Conservation (phyloP, 37 sponge, comb jelly and placozoan species). For the Aplysina aerophoba region DNA sequence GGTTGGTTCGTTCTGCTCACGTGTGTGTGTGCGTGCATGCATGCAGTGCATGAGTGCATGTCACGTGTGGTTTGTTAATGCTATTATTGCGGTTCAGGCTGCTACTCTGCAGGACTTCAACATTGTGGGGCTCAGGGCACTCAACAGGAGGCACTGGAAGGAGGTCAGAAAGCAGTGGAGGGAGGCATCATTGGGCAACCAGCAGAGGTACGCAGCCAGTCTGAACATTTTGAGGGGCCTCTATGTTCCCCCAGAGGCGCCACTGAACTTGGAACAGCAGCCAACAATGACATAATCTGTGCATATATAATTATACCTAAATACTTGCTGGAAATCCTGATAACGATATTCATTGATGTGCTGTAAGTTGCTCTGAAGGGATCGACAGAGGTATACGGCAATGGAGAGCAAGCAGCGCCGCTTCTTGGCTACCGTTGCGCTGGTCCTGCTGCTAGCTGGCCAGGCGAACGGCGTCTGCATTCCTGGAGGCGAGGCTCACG, state of each 20-base stretch:
- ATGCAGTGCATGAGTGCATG: slow-evolving; percentile 3
- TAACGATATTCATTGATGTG: too few species aligned
- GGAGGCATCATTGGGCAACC: slow-evolving; percentile 40
- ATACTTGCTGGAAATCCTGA: too few species aligned
- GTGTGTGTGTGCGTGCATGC: slow-evolving; percentile 2
- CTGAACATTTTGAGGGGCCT: neutral
- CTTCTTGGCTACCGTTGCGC: too few species aligned
- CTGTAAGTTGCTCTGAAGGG: too few species aligned
- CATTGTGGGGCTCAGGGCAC: slow-evolving; percentile 2
- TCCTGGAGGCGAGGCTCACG: too few species aligned
- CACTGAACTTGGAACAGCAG: neutral
- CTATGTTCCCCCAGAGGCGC: neutral
- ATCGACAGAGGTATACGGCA: too few species aligned
- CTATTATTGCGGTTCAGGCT: too few species aligned
- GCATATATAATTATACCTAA: too few species aligned
- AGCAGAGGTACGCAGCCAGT: slow-evolving; percentile 39
- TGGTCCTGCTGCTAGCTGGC: too few species aligned
- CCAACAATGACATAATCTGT: too few species aligned
- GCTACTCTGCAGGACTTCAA: neutral
- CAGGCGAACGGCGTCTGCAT: too few species aligned
- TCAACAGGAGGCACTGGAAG: slow-evolving; percentile 55
- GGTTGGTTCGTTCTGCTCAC: neutral
- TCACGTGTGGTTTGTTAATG: neutral
- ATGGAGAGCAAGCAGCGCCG: too few species aligned
- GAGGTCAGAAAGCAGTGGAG: slow-evolving; percentile 35